Conservation (phyloP, 2,797 vertebrate species). For the Artibeus lituratus region DNA sequence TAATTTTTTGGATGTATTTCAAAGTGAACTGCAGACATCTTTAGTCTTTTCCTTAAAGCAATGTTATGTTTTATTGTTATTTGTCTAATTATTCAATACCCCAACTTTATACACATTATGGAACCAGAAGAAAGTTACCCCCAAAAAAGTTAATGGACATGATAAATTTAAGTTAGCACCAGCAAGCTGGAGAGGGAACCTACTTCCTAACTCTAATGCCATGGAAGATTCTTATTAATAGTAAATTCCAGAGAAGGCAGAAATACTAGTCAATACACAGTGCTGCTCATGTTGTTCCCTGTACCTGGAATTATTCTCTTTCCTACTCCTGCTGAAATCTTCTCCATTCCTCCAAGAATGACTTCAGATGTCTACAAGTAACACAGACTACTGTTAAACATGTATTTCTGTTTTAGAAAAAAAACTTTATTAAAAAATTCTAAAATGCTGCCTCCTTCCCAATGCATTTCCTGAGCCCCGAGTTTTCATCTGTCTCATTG, state of each 20-base stretch:
- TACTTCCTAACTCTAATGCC: not conserved
- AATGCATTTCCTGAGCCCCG: not conserved
- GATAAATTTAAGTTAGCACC: not conserved
- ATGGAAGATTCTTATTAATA: constrained; percentile 14
- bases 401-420: not conserved
- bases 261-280: not conserved
- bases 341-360: not conserved
- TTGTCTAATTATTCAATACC: not conserved
- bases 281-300: not conserved
- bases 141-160: not conserved
- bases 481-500: not conserved
- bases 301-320: not conserved
- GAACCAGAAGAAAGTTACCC: not conserved
- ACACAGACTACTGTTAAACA: not conserved
- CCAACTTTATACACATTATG: not conserved
- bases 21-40: not conserved
- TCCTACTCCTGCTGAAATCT: not conserved
- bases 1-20: not conserved
- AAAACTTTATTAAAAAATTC: not conserved
- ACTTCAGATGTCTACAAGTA: not conserved
- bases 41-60: constrained; percentile 12
- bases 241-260: not conserved
- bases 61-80: not conserved
- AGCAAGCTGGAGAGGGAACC: not conserved
- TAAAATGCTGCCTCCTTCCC: not conserved